These are phyloP conservation scores for Phymastichus coffea DNA, from an alignment of 1,140 invertebrate species.

Conservation along the genomic window DNA sequence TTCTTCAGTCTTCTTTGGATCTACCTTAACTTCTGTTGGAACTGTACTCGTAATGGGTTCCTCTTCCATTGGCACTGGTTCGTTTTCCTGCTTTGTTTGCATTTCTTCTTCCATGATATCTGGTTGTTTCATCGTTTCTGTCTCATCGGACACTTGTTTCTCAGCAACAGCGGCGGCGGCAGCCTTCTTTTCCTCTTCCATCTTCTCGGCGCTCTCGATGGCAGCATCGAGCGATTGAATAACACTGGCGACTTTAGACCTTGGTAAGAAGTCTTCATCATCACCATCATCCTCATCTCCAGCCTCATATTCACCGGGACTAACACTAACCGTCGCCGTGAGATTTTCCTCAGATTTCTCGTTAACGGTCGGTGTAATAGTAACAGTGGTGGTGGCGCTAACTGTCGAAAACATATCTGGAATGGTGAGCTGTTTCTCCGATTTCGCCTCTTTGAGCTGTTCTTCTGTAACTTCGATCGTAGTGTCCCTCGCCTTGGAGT, in stretches of 20 bases:
- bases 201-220: slow-evolving; percentile 25
- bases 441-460: slow-evolving; percentile 3
- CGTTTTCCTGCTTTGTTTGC: slow-evolving; percentile 4
- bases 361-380: slow-evolving; percentile 3
- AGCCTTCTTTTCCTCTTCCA: slow-evolving; percentile 34
- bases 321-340: slow-evolving; percentile 35
- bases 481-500: not conserved
- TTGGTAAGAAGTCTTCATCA: slow-evolving; percentile 42
- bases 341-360: not conserved
- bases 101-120: not conserved
- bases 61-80: slow-evolving; percentile 32
- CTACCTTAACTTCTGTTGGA: not conserved
- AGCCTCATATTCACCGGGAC: slow-evolving; percentile 59
- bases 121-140: not conserved
- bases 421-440: slow-evolving; percentile 37
- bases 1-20: slow-evolving; percentile 25
- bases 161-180: not conserved
- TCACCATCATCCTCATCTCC: slow-evolving; percentile 53
- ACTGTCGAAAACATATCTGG: slow-evolving; percentile 37
- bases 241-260: slow-evolving; percentile 31
- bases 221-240: slow-evolving; percentile 28
- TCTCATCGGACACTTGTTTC: not conserved
- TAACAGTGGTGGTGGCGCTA: not conserved
- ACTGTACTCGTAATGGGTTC: slow-evolving; percentile 25
- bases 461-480: not conserved